Evolutionary conservation across 23 tunicate genomes (phyloP).

Genomic region (Halocynthia roretzi): DNA sequence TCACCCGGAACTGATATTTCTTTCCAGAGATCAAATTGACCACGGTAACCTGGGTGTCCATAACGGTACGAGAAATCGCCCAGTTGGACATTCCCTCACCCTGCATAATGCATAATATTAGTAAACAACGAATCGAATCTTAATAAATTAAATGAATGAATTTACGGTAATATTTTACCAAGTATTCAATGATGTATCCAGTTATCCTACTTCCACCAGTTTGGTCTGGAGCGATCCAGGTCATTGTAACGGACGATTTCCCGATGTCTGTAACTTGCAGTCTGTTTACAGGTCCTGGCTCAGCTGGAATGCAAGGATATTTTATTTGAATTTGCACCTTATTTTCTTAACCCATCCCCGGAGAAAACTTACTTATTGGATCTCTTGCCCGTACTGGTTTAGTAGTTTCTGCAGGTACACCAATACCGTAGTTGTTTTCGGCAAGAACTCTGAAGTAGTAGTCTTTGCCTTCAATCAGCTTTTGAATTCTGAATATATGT

Average conservation of each 20-base stretch:
- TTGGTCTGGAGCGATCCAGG: constrained; percentile 51
- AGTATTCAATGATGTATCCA: constrained; percentile 80
- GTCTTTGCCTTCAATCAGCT: constrained; percentile 40
- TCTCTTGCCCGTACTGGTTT: constrained; percentile 53
- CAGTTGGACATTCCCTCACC: constrained; percentile 73
- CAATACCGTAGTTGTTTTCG: constrained; percentile 86
- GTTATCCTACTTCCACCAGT: constrained; percentile 64
- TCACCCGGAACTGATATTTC: constrained; percentile 77
- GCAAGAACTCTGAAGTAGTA: constrained; percentile 90
- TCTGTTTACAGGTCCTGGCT: constrained; percentile 40
- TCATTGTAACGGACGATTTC: constrained; percentile 34
- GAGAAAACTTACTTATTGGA: constrained; percentile 32
- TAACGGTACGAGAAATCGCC: constrained; percentile 46
- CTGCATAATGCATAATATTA: constrained; percentile 4
- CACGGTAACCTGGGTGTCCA: constrained; percentile 36
- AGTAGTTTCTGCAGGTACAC: constrained; percentile 63
- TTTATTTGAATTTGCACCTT: neutral
- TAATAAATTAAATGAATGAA: neutral
- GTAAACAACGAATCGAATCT: too few species aligned
- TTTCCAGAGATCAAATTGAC: constrained; percentile 54
- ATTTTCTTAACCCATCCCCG: neutral
- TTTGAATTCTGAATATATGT: constrained; percentile 1
- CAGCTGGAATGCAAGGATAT: constrained; percentile 5
- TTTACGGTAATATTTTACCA: neutral
- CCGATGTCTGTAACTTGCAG: constrained; percentile 46